These are phyloP conservation scores for Phataginus tetradactyla DNA, from an alignment of 2,797 vertebrate genomes.

Conservation along the genomic window DNA sequence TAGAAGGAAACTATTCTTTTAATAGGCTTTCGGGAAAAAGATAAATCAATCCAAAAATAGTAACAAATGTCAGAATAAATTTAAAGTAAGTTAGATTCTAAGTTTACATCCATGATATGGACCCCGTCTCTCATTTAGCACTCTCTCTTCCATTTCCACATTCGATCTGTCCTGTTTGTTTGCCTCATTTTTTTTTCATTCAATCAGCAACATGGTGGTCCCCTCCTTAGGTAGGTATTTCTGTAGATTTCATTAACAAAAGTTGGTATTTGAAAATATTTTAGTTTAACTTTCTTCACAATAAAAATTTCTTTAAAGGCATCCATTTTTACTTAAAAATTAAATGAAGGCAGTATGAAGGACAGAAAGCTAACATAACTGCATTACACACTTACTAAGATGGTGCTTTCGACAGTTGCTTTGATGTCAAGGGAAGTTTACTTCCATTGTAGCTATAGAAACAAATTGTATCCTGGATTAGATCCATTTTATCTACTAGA, in stretches of 20 bases:
- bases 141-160: neutral
- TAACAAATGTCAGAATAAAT: neutral
- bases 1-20: neutral
- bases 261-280: neutral
- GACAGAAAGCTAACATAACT: neutral
- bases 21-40: neutral
- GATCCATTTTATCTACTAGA: neutral
- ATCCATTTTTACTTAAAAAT: slow-evolving; percentile 1
- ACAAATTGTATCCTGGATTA: neutral
- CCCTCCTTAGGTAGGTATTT: neutral
- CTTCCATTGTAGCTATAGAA: slow-evolving; percentile 2
- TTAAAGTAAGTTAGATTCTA: neutral
- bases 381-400: neutral
- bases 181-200: neutral
- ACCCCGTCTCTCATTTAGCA: neutral
- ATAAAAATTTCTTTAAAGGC: neutral
- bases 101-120: neutral
- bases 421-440: slow-evolving; percentile 6
- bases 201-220: neutral
- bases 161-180: neutral
- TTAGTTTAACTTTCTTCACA: neutral
- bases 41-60: neutral
- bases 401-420: slow-evolving; percentile 35
- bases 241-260: neutral
- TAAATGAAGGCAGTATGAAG: neutral